A percentile compares a stretch with the other conserved stretches of the same genome.
These are phyloP conservation scores for Drymonia ruficornis DNA, from an alignment of 2,888 invertebrate genomes.

Conservation along the genomic window DNA sequence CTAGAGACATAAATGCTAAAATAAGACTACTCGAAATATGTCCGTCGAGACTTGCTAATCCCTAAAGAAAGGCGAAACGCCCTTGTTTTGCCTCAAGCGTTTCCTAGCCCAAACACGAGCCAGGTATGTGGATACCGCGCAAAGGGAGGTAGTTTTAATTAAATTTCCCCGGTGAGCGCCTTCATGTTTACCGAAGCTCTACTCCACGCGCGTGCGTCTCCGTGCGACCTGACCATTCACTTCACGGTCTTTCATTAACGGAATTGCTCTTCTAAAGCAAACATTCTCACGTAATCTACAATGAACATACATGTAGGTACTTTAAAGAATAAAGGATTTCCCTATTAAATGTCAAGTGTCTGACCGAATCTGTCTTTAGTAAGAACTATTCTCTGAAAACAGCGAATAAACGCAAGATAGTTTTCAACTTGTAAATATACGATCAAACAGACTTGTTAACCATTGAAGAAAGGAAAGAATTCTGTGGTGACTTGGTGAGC, in stretches of 20 bases:
- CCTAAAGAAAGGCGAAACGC: background rate
- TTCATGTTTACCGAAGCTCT: slow-evolving; percentile 26
- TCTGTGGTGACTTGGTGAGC: too few relatives aligned
- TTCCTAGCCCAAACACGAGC: background rate
- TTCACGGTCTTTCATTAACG: slow-evolving; percentile 7
- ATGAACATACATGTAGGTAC: too few relatives aligned
- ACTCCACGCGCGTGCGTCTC: slow-evolving; percentile 18
- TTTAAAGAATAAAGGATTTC: too few relatives aligned
- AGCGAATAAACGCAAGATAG: too few relatives aligned
- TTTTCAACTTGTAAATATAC: too few relatives aligned
- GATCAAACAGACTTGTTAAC: too few relatives aligned
- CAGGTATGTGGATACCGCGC: slow-evolving; percentile 4
- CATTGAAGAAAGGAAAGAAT: too few relatives aligned
- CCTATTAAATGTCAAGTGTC: too few relatives aligned
- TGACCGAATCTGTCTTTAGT: too few relatives aligned
- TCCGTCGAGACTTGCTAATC: background rate
- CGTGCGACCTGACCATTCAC: slow-evolving; percentile 29
- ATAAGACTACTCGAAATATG: background rate
- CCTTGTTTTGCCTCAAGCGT: background rate
- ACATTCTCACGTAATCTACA: too few relatives aligned
- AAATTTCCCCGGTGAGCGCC: slow-evolving; percentile 37
- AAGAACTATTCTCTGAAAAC: too few relatives aligned
- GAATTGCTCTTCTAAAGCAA: background rate
- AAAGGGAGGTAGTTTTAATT: slow-evolving; percentile 42
- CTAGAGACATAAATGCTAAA: too few relatives aligned